Percentiles rank a stretch among this genome's conserved stretches.
Conservation (phyloP, 2,113 vertebrate genomes). For the Oncorhynchus clarkii region DNA sequence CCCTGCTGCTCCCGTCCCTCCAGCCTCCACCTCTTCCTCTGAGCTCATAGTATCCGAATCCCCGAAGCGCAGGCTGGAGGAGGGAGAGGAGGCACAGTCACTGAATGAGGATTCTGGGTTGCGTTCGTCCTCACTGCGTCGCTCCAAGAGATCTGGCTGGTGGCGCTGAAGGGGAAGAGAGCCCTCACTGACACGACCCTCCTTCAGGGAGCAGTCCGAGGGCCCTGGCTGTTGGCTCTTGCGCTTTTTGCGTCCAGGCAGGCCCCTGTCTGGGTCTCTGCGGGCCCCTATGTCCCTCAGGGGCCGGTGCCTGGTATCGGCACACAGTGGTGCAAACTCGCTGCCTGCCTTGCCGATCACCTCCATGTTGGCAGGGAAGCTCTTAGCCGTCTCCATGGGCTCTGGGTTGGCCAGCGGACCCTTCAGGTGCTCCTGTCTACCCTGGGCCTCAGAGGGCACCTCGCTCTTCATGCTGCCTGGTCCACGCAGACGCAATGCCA, state of each 20-base stretch:
- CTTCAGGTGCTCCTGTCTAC: slow-evolving; percentile 93
- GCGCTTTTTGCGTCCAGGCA: slow-evolving; percentile 89
- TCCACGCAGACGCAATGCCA: slow-evolving; percentile 52
- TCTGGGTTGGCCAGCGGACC: slow-evolving; percentile 90
- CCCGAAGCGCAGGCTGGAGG: slow-evolving; percentile 93
- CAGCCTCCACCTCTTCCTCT: slow-evolving; percentile 84
- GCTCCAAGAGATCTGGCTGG: slow-evolving; percentile 77
- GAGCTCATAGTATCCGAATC: slow-evolving; percentile 96
- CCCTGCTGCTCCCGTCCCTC: slow-evolving; percentile 42
- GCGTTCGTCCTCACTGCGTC: slow-evolving; percentile 86
- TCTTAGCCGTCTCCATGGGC: slow-evolving; percentile 85
- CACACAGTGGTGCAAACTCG: slow-evolving; percentile 88
- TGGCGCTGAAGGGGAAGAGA: slow-evolving; percentile 69
- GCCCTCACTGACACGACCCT: slow-evolving; percentile 64
- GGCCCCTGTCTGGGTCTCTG: slow-evolving; percentile 84
- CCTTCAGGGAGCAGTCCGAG: slow-evolving; percentile 88
- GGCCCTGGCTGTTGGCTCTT: slow-evolving; percentile 98
- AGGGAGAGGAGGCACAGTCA: slow-evolving; percentile 94
- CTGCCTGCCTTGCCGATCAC: slow-evolving; percentile 94
- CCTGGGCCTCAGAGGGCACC: slow-evolving; percentile 87
- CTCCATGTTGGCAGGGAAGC: slow-evolving; percentile 86
- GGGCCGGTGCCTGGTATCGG: slow-evolving; percentile 65
- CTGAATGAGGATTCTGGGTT: slow-evolving; percentile 90
- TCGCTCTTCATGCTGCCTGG: slow-evolving; percentile 97
- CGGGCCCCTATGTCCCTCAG: slow-evolving; percentile 79